These are phyloP conservation scores for Elephas maximus DNA, from an alignment of 2,113 vertebrate genomes.

Conservation along the genomic window DNA sequence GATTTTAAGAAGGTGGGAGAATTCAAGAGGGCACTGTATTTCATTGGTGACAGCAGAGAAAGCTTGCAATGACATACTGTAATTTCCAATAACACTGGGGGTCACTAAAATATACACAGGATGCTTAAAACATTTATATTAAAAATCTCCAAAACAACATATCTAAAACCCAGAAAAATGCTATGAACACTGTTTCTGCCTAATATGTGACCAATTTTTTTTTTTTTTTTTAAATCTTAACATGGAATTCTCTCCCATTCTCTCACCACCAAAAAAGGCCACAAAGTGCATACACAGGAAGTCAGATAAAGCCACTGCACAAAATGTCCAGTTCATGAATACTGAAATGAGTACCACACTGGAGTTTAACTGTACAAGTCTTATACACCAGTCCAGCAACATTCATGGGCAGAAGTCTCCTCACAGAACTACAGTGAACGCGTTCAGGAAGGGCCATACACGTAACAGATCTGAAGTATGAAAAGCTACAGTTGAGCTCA, in stretches of 20 bases:
- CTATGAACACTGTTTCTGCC: conserved; percentile 65
- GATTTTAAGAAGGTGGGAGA: neutral
- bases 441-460: conserved; percentile 62
- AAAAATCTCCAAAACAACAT: conserved; percentile 67
- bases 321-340: conserved; percentile 81
- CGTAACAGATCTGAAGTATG: conserved; percentile 58
- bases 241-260: conserved; percentile 72
- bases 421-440: conserved; percentile 49
- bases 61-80: neutral
- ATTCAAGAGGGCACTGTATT: neutral
- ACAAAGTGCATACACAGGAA: conserved; percentile 93
- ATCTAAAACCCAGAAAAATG: conserved; percentile 62
- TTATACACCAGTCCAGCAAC: conserved; percentile 78
- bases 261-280: conserved; percentile 86
- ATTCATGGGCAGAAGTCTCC: conserved; percentile 76
- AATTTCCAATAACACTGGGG: conserved; percentile 1
- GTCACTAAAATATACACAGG: neutral
- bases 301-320: conserved; percentile 89
- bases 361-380: conserved; percentile 67
- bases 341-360: conserved; percentile 73
- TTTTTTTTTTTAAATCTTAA: conserved; percentile 24
- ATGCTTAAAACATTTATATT: neutral
- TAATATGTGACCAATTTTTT: conserved; percentile 67
- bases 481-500: conserved; percentile 64
- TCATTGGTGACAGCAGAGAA: neutral